phyloP scores from a whole-genome alignment of 2,888 invertebrate genomes.

The Folsomia candida region DNA sequence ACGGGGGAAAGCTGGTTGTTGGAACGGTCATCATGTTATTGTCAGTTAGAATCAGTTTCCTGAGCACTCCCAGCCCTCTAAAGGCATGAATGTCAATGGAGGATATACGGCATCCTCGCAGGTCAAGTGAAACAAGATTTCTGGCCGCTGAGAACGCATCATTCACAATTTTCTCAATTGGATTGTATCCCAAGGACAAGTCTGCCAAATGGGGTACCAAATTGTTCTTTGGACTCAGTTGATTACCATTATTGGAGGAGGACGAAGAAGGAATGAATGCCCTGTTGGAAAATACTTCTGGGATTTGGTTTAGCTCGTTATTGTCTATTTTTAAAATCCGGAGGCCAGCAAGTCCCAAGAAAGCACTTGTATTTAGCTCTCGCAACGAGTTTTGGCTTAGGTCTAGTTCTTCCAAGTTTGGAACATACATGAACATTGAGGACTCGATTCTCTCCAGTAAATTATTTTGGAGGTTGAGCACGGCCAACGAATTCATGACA shows the following conservation, averaged over 20 bases:
- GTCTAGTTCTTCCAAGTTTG: constrained; percentile 78
- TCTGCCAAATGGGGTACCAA: constrained; percentile 73
- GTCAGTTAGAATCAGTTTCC: constrained; percentile 74
- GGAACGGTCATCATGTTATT: constrained; percentile 74
- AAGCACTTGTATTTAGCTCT: constrained; percentile 72
- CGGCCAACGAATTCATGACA: constrained; percentile 67
- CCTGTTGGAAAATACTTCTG: constrained; percentile 53
- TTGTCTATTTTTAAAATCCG: constrained; percentile 79
- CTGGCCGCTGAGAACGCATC: constrained; percentile 76
- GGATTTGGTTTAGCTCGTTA: constrained; percentile 74
- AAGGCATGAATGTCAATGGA: constrained; percentile 76
- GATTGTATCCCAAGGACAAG: constrained; percentile 78
- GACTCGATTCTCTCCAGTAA: constrained; percentile 74
- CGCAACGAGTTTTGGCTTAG: constrained; percentile 81
- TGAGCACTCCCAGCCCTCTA: constrained; percentile 61
- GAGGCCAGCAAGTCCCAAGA: constrained; percentile 72
- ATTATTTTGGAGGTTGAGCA: constrained; percentile 77
- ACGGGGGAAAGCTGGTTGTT: constrained; percentile 62
- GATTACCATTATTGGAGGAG: constrained; percentile 55
- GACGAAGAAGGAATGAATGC: constrained; percentile 25
- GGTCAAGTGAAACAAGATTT: constrained; percentile 71
- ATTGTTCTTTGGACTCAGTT: constrained; percentile 57
- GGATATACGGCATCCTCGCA: constrained; percentile 75
- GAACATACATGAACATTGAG: constrained; percentile 70
- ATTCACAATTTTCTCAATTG: constrained; percentile 71